Evolutionary conservation across 2,113 vertebrate genomes (phyloP), one percentile per base, ranked within the genome.

Genomic region (Ctenodactylus gundi): DNA sequence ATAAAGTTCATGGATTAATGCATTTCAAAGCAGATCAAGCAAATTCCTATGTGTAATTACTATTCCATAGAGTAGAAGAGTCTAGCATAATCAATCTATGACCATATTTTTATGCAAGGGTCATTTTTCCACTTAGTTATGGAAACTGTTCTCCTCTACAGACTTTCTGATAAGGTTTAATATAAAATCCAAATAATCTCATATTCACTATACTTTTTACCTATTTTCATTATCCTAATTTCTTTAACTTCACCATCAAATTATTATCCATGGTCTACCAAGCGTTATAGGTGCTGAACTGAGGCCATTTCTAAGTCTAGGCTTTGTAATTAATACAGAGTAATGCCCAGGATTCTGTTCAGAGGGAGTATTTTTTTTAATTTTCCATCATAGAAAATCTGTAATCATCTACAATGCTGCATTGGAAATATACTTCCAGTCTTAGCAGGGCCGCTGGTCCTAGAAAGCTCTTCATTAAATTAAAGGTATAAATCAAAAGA

Each of bases 161-260:
- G 17, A 14, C 7, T 27, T 86, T 76, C 17, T n/a, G 8, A 17
- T 67, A 41, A 83, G 20, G 31, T 88, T 80, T 78, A 27, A 60
- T 20, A 0, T 49, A 3, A 12, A n/a, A 95, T 85, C 49, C 27
- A 75, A 67, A 88, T 18, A 64, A 23, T 36, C n/a, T 87, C 13
- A 80, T 17, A 62, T 60, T 49, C 36, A n/a, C 58, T 78, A 41
- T 34, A 90, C 0, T 64, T 91, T 75, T 49, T 39, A 55, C 20
- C 80, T 85, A 31, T 80, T 85, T 87, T 80, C 36, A 78, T 65
- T 88, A 23, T 80, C 58, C 29, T 88, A 53, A 67, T 83, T 51
- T 93, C 64, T 31, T 91, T 55, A 58, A 68, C 36, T 65, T 91
- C 18, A 58, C 31, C 57, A 67, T 7, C 23, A 67, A 84, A 85